Percentiles rank a stretch among this genome's conserved stretches.
Evolutionary conservation across 2,797 vertebrate genomes (phyloP).

Genomic region (Peromyscus attwateri): DNA sequence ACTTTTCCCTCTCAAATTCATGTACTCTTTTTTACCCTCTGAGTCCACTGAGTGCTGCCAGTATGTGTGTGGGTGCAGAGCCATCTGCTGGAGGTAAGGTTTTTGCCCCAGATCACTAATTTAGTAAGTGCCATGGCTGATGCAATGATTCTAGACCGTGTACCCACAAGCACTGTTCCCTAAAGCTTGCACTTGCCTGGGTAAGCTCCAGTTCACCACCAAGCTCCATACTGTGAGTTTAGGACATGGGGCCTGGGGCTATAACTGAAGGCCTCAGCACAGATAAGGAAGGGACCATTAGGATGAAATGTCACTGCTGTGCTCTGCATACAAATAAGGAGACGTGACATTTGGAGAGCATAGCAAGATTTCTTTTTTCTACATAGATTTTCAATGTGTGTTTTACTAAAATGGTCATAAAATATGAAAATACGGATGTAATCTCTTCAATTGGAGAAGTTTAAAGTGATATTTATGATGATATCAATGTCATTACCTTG

Average conservation of each 20-base stretch:
- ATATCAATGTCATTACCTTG: not conserved
- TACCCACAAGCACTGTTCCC: not conserved
- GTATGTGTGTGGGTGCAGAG: not conserved
- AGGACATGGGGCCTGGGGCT: not conserved
- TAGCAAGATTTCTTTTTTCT: not conserved
- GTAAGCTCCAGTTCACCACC: not conserved
- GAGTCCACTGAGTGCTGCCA: not conserved
- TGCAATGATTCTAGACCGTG: not conserved
- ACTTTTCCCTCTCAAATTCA: not conserved
- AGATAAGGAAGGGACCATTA: not conserved
- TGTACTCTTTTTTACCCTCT: not conserved
- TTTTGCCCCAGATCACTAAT: not conserved
- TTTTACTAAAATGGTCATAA: slow-evolving; percentile 1
- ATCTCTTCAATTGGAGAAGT: not conserved
- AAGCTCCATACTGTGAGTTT: not conserved
- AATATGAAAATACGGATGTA: not conserved
- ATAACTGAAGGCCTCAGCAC: not conserved
- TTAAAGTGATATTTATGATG: not conserved
- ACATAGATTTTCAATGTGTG: not conserved
- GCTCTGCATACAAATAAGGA: not conserved
- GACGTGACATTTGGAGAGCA: not conserved
- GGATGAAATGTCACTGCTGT: not conserved
- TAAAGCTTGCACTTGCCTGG: not conserved
- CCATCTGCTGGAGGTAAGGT: not conserved
- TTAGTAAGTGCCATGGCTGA: not conserved